Conservation (phyloP, 1,140 invertebrate species). For the Drosophila malerkotliana region DNA sequence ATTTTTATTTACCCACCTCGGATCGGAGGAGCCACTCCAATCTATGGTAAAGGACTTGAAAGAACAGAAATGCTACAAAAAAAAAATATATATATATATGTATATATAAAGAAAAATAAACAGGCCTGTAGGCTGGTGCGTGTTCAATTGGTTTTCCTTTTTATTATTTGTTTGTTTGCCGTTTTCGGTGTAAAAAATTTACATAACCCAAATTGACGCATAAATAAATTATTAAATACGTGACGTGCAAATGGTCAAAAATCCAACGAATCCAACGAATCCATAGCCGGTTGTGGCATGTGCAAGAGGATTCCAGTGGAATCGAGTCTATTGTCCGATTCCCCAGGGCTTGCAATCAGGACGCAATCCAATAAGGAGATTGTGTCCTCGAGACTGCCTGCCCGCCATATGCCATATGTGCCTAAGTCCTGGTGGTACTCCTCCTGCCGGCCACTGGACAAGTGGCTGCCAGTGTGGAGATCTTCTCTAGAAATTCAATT, state of each 20-base stretch:
- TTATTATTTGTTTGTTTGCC: constrained; percentile 20
- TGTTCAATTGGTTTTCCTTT: constrained; percentile 64
- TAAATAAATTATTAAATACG: constrained; percentile 79
- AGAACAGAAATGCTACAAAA: not conserved
- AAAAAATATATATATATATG: not conserved
- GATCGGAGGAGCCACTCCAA: not conserved
- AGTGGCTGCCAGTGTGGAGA: not conserved
- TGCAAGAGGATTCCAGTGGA: constrained; percentile 21
- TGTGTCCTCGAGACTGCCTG: constrained; percentile 15
- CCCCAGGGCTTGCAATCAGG: constrained; percentile 46
- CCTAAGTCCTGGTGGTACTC: not conserved
- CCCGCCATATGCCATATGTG: constrained; percentile 7
- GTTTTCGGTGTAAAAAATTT: constrained; percentile 65
- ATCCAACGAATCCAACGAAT: not conserved
- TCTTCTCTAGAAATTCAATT: constrained; percentile 22
- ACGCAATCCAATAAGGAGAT: constrained; percentile 44
- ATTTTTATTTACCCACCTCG: constrained; percentile 10
- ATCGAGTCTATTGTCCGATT: constrained; percentile 25
- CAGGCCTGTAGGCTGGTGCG: constrained; percentile 13
- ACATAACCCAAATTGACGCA: constrained; percentile 78
- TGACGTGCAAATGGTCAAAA: constrained; percentile 50
- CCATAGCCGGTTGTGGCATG: constrained; percentile 4
- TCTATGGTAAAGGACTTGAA: not conserved
- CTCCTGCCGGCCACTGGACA: not conserved
- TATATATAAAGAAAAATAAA: not conserved